phyloP scores from a whole-genome alignment of 2,797 vertebrate genomes.

The Aselliscus stoliczkanus region DNA sequence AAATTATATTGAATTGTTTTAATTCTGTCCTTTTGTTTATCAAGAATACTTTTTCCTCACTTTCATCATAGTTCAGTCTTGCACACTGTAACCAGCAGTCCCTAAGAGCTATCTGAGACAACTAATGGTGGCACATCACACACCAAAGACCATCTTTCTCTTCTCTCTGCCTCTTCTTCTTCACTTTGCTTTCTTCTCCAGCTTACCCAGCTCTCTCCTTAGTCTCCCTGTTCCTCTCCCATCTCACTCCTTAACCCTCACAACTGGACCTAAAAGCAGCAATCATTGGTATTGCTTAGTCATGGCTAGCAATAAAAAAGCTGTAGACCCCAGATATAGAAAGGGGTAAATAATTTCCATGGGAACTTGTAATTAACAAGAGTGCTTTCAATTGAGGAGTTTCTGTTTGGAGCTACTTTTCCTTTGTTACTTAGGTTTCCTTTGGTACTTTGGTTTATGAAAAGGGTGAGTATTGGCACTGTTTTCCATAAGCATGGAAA shows the following conservation, averaged over 20 bases:
- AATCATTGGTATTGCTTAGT: background rate
- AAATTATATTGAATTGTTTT: background rate
- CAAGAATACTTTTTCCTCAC: background rate
- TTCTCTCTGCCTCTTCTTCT: background rate
- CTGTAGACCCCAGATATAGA: background rate
- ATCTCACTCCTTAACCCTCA: background rate
- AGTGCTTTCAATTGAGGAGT: background rate
- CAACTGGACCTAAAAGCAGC: background rate
- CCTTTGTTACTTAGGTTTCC: conserved; percentile 7
- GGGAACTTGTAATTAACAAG: background rate
- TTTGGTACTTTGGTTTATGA: background rate
- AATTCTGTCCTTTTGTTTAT: background rate
- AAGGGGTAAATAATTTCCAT: background rate
- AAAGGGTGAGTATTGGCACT: background rate
- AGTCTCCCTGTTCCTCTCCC: background rate
- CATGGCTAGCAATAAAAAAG: background rate
- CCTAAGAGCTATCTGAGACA: background rate
- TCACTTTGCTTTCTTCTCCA: background rate
- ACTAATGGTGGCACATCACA: background rate
- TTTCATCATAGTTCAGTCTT: background rate
- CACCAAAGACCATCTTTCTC: background rate
- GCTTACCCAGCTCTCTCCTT: background rate
- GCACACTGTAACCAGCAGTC: background rate
- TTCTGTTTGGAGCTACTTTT: background rate
- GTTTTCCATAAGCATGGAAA: background rate